Base-by-base conservation (phyloP, 1,140 invertebrate genomes). In the Dryas iulia region DNA sequence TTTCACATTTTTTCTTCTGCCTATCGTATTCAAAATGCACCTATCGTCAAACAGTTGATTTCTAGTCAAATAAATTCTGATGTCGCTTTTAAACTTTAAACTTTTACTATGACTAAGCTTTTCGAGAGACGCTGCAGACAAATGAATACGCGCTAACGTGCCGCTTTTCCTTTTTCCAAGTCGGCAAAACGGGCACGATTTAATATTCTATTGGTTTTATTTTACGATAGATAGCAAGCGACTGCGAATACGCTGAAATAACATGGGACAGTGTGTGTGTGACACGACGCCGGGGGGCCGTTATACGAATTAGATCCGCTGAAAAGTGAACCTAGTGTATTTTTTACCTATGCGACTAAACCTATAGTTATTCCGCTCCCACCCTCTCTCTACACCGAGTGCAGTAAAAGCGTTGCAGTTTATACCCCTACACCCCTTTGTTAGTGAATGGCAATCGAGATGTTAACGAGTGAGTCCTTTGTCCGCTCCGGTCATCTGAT, bases 171-270 rank as follows among this genome's bases (percentile, higher is more conserved):
- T 58, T 58, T 63, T 58, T 58, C 54, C 60, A 52, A 53, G 60
- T 63, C 21, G 31, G 54, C 54, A 66, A 66, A 58, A 66, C 54
- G 26, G 56, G 35, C 33, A 39, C 62, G 62, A 65, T 70, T 63
- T 65, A 70, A 70, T 70, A 70, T 70, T 65, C 61, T 56, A 70
- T 58, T 23, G 61, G 56, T 70, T 70, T 70, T 65, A 56, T 65
- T 70, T 18, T 33, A 39, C 61, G 62, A 70, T 60, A 65, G 68
- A 69, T 69, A 69, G 60, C 57, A 18, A 7, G 57, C 67, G 53
- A 39, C 25, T 70, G 57, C 31, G 54, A 59, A 69, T 64, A 64
- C 60, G 35, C 54, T 65, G 52, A 30, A 64, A 70, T 65, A 70
- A 70, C 68, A 64, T 35, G 25, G 47, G 47, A 18, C 24, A 28